Evolutionary conservation across 2,888 invertebrate genomes (phyloP), one percentile per base, ranked within the genome.

Genomic region (Ditylenchus weischeri): DNA sequence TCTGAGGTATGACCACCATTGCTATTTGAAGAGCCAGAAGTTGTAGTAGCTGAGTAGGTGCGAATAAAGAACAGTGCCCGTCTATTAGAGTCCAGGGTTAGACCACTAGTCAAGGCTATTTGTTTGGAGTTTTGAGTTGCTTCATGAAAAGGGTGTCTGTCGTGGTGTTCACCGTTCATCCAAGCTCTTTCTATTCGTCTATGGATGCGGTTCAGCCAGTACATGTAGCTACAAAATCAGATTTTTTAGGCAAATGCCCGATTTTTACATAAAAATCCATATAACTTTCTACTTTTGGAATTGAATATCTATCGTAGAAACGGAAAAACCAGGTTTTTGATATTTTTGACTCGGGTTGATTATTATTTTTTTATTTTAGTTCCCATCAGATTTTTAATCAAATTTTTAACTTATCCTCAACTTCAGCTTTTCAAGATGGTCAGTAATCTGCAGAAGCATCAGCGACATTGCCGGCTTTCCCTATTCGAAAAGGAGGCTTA

Each of bases 131-230:
- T 36, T n/a, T 49, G 48, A 21, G 29, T 2, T 15, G n/a, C 10
- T 11, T 75, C 75, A 23, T 68, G 65, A 57, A 76, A 75, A 4
- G 75, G 75, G 62, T 72, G 62, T 38, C 54, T 62, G 29, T 75
- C 73, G 21, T 69, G 64, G 60, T 72, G 72, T 47, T 64, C 48
- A 11, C 75, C 75, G 36, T 76, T 71, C 75, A 75, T 75, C 71
- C 73, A 75, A 10, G 75, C 76, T 10, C 69, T 47, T 50, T 75
- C 75, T 36, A 75, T 69, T 19, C 76, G 70, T 38, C 76, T 76
- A n/a, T 65, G 68, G 35, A 48, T 65, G 6, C 65, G 64, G 54
- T 76, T 75, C 29, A 75, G 63, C 75, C 75, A 75, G 68, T 75
- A 75, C 76, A 75, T 76, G 61, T 75, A 73, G 4, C 74, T 73